Conservation (phyloP, 2,797 vertebrate species). For the Apodemus agrarius region DNA sequence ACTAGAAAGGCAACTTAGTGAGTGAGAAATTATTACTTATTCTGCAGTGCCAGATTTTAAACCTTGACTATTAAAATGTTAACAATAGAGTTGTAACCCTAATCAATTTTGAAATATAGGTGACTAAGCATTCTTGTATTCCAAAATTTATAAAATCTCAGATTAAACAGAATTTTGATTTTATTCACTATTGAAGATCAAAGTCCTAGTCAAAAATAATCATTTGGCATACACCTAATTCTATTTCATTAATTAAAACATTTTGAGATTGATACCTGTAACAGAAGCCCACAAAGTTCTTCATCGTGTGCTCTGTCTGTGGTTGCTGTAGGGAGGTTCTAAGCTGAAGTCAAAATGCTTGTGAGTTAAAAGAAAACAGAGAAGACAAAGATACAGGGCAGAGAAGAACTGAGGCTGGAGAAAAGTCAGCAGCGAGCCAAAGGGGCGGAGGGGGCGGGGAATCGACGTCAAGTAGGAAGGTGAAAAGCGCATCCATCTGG, state of each 20-base stretch:
- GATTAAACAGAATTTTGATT: slow-evolving; percentile 30
- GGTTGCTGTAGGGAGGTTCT: neutral
- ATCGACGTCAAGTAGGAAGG: neutral
- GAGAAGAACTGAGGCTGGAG: neutral
- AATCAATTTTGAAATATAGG: slow-evolving; percentile 11
- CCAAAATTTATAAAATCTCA: slow-evolving; percentile 33
- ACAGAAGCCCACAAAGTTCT: neutral
- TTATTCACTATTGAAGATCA: slow-evolving; percentile 16
- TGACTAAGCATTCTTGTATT: neutral
- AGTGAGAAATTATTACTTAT: neutral
- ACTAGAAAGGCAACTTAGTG: neutral
- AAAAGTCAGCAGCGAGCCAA: neutral
- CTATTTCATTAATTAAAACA: slow-evolving; percentile 32
- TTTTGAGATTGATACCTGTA: neutral
- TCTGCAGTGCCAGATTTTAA: neutral
- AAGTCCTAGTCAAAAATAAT: slow-evolving; percentile 9
- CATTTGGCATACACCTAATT: neutral
- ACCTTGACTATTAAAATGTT: slow-evolving; percentile 18
- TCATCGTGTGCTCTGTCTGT: neutral
- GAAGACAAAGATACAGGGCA: neutral
- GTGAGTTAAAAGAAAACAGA: neutral
- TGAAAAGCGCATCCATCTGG: neutral
- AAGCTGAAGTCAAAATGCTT: slow-evolving; percentile 17
- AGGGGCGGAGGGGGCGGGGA: neutral
- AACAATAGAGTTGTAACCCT: slow-evolving; percentile 12